phyloP scores from a whole-genome alignment of 2,888 invertebrate species.

The Caprella mutica region DNA sequence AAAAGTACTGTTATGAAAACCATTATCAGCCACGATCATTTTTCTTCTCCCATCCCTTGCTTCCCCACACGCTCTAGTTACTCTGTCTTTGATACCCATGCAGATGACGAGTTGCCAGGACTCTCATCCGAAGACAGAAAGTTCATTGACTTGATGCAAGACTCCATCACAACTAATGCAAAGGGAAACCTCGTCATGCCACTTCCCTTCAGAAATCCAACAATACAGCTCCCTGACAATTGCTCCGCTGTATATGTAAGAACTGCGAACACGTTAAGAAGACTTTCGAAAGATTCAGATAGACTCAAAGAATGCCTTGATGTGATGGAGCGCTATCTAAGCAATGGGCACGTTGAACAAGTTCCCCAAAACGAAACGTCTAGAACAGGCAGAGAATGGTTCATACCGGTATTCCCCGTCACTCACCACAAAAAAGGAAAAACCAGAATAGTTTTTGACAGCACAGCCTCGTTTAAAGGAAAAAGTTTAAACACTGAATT shows the following conservation, averaged over 20 bases:
- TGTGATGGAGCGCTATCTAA: neutral
- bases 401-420: slow-evolving; percentile 1
- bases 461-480: neutral
- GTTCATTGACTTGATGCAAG: neutral
- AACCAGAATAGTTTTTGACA: neutral
- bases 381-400: neutral
- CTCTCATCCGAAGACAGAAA: neutral
- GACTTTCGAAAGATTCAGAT: neutral
- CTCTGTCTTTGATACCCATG: too few relatives aligned
- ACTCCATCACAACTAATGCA: neutral
- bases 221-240: neutral
- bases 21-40: too few relatives aligned
- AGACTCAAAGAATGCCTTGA: neutral
- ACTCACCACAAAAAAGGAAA: slow-evolving; percentile 2
- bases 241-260: neutral
- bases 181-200: neutral
- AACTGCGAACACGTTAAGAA: neutral
- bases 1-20: too few relatives aligned
- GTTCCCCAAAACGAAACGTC: neutral
- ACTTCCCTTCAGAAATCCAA: neutral
- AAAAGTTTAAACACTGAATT: neutral
- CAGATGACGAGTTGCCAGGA: too few relatives aligned
- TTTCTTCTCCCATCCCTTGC: too few relatives aligned
- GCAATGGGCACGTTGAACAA: neutral
- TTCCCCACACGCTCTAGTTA: too few relatives aligned